phyloP scores from a whole-genome alignment of 2,113 vertebrate genomes.

The Sinocyclocheilus grahami region DNA sequence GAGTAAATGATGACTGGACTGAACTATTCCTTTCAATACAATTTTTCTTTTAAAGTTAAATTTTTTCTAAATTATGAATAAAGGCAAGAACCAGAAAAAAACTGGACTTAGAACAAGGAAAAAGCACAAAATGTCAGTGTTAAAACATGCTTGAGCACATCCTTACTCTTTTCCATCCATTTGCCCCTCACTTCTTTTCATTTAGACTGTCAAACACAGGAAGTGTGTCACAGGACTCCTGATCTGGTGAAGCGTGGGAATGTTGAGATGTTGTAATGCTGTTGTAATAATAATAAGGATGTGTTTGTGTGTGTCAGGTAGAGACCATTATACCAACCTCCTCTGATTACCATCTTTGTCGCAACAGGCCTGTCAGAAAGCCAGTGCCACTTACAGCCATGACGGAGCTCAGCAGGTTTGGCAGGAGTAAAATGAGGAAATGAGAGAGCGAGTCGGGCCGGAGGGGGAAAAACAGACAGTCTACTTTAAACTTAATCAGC shows the following conservation, averaged over 20 bases:
- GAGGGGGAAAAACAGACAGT: neutral
- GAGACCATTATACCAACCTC: constrained; percentile 15
- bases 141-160: neutral
- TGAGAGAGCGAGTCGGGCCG: neutral
- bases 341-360: constrained; percentile 41
- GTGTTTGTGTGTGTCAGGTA: constrained; percentile 22
- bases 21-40: neutral
- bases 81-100: neutral
- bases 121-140: neutral
- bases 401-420: constrained; percentile 38
- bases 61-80: neutral
- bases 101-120: neutral
- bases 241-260: constrained; percentile 25
- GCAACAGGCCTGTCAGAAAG: constrained; percentile 19
- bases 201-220: neutral
- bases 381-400: constrained; percentile 13
- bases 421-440: constrained; percentile 27
- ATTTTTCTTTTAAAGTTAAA: no score
- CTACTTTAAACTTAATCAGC: constrained; percentile 37
- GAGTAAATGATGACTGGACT: neutral
- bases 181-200: neutral
- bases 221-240: neutral
- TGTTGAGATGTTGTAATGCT: constrained; percentile 5
- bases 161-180: neutral
- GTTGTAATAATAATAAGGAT: neutral